Evolutionary conservation across 2,797 vertebrate species (phyloP), one percentile per base, ranked within the genome.

Genomic region (Neoniphon sammara): DNA sequence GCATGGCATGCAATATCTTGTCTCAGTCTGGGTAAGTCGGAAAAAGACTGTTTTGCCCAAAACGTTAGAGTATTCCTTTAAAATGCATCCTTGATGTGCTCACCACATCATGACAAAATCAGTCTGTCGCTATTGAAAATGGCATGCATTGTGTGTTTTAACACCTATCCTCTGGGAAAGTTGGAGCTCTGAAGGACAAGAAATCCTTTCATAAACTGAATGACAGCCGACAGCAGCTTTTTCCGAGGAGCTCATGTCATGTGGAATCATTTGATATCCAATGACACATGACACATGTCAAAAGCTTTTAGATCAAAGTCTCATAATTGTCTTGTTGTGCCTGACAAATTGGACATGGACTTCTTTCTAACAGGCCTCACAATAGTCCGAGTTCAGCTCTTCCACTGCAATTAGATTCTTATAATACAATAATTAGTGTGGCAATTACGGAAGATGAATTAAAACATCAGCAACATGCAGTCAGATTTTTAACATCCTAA

Each of bases 281-380:
- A 8, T 70, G 78, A 77, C 65, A 25, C 52, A 14, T 54, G 52
- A 23, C 50, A 44, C 20, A 1, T 56, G 78, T 75, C 84, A 80
- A 30, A 73, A 70, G 50, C 66, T 62, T 63, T 79, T 30, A 66
- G 3, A 36, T 76, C 78, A 80, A 54, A 75, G 44, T 31, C 21
- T 39, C 21, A 4, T 15, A 73, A 64, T 63, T 60, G 25, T 46
- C 18, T 55, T 3, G 0, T 77, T 80, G 21, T 27, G 20, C 21
- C 39, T 1, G 14, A 20, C 2, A 70, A 20, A 64, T 54, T 25
- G 47, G 42, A 68, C 36, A 1, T 14, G 10, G 50, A 47, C 21
- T 30, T 5, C 67, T 57, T 49, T 57, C 31, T 75, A 30, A 36
- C 1, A 27, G 56, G 27, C 60, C 64, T 10, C 76, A 47, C 4